Base-by-base conservation (phyloP, 2,113 vertebrate species). In the Vidua macroura region DNA sequence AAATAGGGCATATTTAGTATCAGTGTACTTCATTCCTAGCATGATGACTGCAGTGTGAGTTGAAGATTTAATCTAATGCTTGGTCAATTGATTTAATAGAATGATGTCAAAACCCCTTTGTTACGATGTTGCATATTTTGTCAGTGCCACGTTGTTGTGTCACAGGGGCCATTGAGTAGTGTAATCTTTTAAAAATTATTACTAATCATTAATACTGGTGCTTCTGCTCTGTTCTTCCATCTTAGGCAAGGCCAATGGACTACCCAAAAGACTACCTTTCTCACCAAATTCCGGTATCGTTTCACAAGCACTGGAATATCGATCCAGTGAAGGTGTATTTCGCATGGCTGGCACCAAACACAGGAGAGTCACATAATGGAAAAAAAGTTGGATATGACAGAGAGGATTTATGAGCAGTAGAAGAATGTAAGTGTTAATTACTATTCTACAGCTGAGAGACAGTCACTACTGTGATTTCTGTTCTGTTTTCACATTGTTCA, bases 291-390 rank as follows among this genome's bases (percentile, higher is more conserved):
- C 99, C 99, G n/a, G 96, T 99, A 81, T 99, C 99, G 1, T 99
- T 99, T 96, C 99, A 99, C 96, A 99, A 99, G 96, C 99, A 99
- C 96, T 99, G 99, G 99, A 99, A 99, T 96, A 98, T 99, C 4
- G 98, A 99, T 94, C 99, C 99, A 2, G 88, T 99, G 30, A 98
- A 98, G 70, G 98, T 99, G 22, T 99, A 99, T 94, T 97, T 98
- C 96, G 98, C 98, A 1, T 99, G 99, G 99, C 95, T 99, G 80
- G 98, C 97, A 76, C 96, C 98, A 72, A 95, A 97, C 8, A 95
- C 97, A 19, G 97, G 98, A 46, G 98, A 98, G 73, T 59, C 77
- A 21, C 64, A 30, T 35, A 44, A 70, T 14, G 76, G 67, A 76
- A 90, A 96, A 74, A 93, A 92, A 69, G 94, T 19, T 83, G 83